phyloP scores from a whole-genome alignment of 2,113 vertebrate species.

The Tapirus terrestris region DNA sequence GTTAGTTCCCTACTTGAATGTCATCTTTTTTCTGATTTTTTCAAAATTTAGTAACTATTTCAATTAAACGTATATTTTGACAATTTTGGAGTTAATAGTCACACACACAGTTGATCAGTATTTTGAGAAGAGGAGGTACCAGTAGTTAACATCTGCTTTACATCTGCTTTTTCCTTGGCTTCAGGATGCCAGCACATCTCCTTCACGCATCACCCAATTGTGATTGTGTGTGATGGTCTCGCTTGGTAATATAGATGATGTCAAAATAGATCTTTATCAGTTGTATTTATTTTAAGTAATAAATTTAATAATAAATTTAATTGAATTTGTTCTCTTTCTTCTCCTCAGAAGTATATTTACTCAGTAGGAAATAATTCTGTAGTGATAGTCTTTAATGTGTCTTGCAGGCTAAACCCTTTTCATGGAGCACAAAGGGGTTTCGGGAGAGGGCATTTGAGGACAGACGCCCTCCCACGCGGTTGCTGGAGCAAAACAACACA shows the following conservation, averaged over 20 bases:
- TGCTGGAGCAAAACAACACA: background rate
- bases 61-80: background rate
- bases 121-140: background rate
- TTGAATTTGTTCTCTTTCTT: background rate
- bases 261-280: background rate
- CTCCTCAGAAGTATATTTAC: background rate
- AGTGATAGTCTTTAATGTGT: background rate
- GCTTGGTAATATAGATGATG: background rate
- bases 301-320: too few relatives aligned
- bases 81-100: background rate
- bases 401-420: background rate
- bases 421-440: rapidly evolving
- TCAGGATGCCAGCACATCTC: background rate
- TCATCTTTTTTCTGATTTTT: background rate
- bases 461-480: background rate
- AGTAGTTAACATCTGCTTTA: background rate
- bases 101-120: background rate
- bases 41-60: background rate
- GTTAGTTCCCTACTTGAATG: background rate
- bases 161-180: background rate
- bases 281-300: background rate
- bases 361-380: background rate
- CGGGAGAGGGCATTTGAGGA: background rate
- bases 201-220: background rate
- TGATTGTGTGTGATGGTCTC: background rate